Evolutionary conservation across 2,888 invertebrate genomes (phyloP).

Genomic region (Leptinotarsa rubiginosa): DNA sequence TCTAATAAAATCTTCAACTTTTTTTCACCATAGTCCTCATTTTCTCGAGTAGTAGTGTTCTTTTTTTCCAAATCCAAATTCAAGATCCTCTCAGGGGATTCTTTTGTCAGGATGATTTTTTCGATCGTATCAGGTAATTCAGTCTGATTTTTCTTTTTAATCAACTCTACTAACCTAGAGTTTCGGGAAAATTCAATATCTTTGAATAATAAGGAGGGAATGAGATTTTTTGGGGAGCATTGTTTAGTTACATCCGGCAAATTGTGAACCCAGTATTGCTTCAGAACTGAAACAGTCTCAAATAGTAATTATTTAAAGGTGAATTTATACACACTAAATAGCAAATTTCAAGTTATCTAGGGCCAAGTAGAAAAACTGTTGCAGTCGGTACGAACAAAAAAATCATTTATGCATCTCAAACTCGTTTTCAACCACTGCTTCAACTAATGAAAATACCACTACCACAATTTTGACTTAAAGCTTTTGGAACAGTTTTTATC

Average conservation of each 20-base stretch:
- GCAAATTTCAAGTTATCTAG: too few species aligned
- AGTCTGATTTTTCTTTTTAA: conserved; percentile 32
- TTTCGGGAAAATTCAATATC: conserved; percentile 39
- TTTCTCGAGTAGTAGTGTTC: conserved; percentile 36
- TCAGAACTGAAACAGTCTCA: conserved; percentile 55
- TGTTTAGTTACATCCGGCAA: conserved; percentile 62
- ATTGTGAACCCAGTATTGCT: conserved; percentile 61
- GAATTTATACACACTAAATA: too few species aligned
- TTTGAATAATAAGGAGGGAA: conserved; percentile 59
- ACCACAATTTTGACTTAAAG: too few species aligned
- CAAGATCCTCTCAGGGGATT: conserved; percentile 28
- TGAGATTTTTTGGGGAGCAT: conserved; percentile 57
- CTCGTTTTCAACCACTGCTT: too few species aligned
- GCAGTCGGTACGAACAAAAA: too few species aligned
- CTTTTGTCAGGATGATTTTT: conserved; percentile 30
- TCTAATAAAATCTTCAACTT: conserved; percentile 61
- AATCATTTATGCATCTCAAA: too few species aligned
- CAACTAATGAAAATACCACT: too few species aligned
- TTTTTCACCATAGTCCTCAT: conserved; percentile 26
- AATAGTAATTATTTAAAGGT: neutral
- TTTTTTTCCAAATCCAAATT: conserved; percentile 21
- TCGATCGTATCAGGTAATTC: conserved; percentile 33
- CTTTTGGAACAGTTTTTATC: too few species aligned
- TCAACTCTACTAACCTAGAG: conserved; percentile 33
- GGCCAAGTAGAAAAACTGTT: too few species aligned